A percentile compares a stretch with the other conserved stretches of the same genome.
Conservation (phyloP, 2,797 vertebrate genomes). For the Fistularia commersonii region DNA sequence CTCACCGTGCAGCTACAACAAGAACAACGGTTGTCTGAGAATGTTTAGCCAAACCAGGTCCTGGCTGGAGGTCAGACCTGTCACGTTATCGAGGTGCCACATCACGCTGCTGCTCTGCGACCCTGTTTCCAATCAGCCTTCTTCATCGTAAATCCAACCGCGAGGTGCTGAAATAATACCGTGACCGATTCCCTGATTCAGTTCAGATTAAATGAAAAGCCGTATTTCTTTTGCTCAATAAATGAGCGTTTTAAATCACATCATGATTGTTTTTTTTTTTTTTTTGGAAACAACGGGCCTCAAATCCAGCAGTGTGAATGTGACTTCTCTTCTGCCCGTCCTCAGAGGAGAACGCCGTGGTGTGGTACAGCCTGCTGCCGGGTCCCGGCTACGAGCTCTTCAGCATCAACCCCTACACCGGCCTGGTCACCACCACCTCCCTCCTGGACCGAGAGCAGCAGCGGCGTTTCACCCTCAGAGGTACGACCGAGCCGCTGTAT, state of each 20-base stretch:
- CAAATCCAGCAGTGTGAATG: background rate
- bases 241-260: too few relatives aligned
- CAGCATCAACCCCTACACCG: conserved; percentile 79
- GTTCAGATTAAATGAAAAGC: too few relatives aligned
- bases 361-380: conserved; percentile 79
- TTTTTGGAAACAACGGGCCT: too few relatives aligned
- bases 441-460: conserved; percentile 84
- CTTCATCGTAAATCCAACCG: conserved; percentile 17
- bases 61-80: background rate
- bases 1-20: too few relatives aligned
- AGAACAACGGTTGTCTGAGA: too few relatives aligned
- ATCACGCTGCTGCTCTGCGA: conserved; percentile 15
- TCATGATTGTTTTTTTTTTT: too few relatives aligned
- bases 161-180: conserved; percentile 24
- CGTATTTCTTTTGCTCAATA: too few relatives aligned
- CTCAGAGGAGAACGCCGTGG: conserved; percentile 67
- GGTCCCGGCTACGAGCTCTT: conserved; percentile 81
- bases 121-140: conserved; percentile 43
- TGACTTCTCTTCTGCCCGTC: conserved; percentile 1
- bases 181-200: too few relatives aligned
- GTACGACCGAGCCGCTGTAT: conserved; percentile 56
- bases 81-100: conserved; percentile 17
- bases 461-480: conserved; percentile 79
- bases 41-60: too few relatives aligned
- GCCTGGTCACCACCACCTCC: conserved; percentile 78